phyloP scores from a whole-genome alignment of 2,888 invertebrate species.

The Nephrocerus scutellatus region DNA sequence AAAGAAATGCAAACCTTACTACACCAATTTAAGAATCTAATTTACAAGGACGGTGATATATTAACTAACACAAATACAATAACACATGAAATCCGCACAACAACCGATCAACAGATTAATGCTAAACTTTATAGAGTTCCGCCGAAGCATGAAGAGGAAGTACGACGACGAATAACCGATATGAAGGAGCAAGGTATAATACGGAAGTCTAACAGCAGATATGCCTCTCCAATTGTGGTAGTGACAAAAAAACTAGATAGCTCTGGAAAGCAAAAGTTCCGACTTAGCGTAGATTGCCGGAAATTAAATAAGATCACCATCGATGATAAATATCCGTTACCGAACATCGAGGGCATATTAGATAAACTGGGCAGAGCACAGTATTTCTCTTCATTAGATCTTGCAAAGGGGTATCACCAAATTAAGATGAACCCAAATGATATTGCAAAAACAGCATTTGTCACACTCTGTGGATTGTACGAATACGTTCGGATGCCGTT shows the following conservation, averaged over 20 bases:
- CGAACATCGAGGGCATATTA: no score
- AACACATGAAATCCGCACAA: constrained; percentile 11
- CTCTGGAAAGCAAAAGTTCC: constrained; percentile 6
- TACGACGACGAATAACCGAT: constrained; percentile 2
- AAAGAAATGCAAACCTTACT: no score
- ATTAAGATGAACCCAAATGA: no score
- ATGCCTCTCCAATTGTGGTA: constrained; percentile 8
- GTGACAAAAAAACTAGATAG: constrained; percentile 7
- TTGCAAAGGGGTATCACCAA: no score
- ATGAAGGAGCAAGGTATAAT: constrained; percentile 3
- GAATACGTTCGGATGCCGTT: no score
- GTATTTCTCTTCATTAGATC: constrained; percentile 4
- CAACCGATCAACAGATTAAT: constrained; percentile 9
- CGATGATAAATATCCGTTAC: constrained; percentile 13
- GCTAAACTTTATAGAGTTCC: constrained; percentile 6
- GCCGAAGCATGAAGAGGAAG: constrained; percentile 10
- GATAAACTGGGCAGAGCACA: constrained; percentile 12
- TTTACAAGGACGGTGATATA: no score
- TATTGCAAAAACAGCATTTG: no score
- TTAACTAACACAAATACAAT: no score
- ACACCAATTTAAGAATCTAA: no score
- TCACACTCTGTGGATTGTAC: no score
- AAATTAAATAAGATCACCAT: constrained; percentile 11
- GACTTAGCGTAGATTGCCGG: constrained; percentile 5
- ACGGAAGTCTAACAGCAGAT: no score